These are phyloP conservation scores for Dendroctonus ponderosae DNA, from an alignment of 1,140 invertebrate genomes.

Conservation along the genomic window DNA sequence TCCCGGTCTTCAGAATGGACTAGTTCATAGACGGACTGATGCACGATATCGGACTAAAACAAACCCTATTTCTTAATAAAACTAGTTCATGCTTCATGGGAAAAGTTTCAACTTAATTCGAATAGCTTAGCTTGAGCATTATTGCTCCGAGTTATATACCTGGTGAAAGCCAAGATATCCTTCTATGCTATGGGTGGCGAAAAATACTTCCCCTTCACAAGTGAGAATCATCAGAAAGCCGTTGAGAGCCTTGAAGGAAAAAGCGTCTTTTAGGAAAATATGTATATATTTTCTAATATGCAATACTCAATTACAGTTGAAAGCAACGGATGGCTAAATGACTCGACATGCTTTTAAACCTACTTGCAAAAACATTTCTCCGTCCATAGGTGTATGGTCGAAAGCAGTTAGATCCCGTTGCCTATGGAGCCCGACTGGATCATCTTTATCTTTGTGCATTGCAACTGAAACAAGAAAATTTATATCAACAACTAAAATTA, in stretches of 20 bases:
- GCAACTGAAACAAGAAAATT: constrained; percentile 71
- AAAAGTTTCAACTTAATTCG: too few species aligned
- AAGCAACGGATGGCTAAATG: neutral
- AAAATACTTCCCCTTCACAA: constrained; percentile 98
- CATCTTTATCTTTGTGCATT: constrained; percentile 89
- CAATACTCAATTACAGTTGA: neutral
- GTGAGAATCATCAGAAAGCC: constrained; percentile 98
- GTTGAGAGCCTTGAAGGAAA: constrained; percentile 80
- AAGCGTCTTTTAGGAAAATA: constrained; percentile 50
- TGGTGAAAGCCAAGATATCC: constrained; percentile 99
- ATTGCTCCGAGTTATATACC: constrained; percentile 60
- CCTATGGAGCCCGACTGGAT: constrained; percentile 66
- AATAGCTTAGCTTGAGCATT: too few species aligned
- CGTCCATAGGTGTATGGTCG: constrained; percentile 86
- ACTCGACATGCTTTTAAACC: constrained; percentile 30
- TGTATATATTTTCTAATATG: constrained; percentile 5
- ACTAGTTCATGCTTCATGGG: too few species aligned
- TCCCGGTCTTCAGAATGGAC: constrained; percentile 98
- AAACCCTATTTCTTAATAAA: constrained; percentile 14
- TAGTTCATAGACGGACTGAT: constrained; percentile 97
- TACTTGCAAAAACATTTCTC: constrained; percentile 94
- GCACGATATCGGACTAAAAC: constrained; percentile 94
- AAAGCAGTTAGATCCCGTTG: constrained; percentile 80
- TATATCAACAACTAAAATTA: too few species aligned
- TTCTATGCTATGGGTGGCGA: constrained; percentile 98